Evolutionary conservation across 2,797 vertebrate species (phyloP), one percentile per base, ranked within the genome.

Genomic region (Meriones psammophilus): DNA sequence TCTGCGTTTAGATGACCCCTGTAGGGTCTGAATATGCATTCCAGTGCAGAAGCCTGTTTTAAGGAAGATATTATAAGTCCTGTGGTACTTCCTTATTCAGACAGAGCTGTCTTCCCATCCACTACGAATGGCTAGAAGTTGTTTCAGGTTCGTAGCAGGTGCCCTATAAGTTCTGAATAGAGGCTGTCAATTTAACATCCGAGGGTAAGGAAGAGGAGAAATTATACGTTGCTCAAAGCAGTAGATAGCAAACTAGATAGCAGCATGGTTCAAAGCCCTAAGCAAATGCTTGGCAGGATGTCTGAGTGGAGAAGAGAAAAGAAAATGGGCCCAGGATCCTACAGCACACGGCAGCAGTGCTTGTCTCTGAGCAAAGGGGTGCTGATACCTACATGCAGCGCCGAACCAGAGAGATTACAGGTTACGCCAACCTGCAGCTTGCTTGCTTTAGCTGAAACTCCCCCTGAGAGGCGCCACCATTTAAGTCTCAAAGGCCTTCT

Each of bases 401-500:
- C 56, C n/a, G 36, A 69, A 68, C 74, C 46, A 78, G 87, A 76
- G 93, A 87, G 76, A 30, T 77, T 68, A 68, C 15, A 71, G 71
- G 71, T 24, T 5, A 64, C 36, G 13, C 39, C 68, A 74, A 46
- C 33, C 62, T 68, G 62, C 17, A 39, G 71, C 28, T 76, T 46
- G 42, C 60, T 91, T 79, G 66, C 66, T 88, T 83, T 42, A 64
- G 74, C 42, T 73, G 33, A 81, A 88, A 5, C 81, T 76, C 39
- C 30, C 54, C 60, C 80, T 81, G 56, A 84, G 54, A 88, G 62
- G 20, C 64, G 33, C 69, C 22, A 8, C 85, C 78, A 50, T 28
- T 88, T 62, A 85, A 85, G 50, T 79, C 50, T 50, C 92, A 69
- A 93, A 92, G 88, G 54, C 80, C 36, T 20, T 94, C 88, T 80